Percentiles rank a stretch among this genome's conserved stretches.
Evolutionary conservation across 2,888 invertebrate species (phyloP).

Genomic region (Drosophila histrio): DNA sequence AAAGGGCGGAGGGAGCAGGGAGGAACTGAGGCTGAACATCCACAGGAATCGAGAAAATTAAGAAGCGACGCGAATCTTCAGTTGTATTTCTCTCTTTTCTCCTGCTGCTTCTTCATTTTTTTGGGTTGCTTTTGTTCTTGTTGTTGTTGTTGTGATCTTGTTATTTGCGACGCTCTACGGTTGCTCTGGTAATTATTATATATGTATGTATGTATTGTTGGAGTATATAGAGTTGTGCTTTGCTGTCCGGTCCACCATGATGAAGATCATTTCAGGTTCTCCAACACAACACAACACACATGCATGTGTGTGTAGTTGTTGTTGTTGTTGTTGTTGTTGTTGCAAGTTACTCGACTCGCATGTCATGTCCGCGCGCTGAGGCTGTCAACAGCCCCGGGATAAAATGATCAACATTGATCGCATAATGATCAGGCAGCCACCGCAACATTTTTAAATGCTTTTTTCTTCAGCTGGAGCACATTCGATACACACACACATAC

Average conservation of each 20-base stretch:
- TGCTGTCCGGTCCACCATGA: conserved; percentile 67
- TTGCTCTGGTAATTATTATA: conserved; percentile 75
- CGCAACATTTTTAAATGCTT: conserved; percentile 66
- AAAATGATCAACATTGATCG: conserved; percentile 84
- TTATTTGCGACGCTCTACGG: conserved; percentile 52
- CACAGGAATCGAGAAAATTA: conserved; percentile 66
- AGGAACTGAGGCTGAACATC: conserved; percentile 21
- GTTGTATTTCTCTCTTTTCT: conserved; percentile 1
- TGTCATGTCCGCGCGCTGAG: conserved; percentile 82
- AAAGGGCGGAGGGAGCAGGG: not conserved
- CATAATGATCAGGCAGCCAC: conserved; percentile 78
- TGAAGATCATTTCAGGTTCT: conserved; percentile 71
- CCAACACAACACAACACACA: not conserved
- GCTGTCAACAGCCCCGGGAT: conserved; percentile 83
- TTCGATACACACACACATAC: too few species aligned
- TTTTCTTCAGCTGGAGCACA: too few species aligned
- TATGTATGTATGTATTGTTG: not conserved
- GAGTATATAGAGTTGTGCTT: conserved; percentile 50
- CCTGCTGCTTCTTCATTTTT: not conserved
- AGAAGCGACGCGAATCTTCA: conserved; percentile 55
- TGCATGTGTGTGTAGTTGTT: conserved; percentile 6
- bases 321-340: conserved; percentile 1
- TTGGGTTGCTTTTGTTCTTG: conserved; percentile 12
- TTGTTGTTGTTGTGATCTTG: conserved; percentile 41
- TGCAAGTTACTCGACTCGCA: conserved; percentile 71